These are phyloP conservation scores for Kryptopterus vitreolus DNA, from an alignment of 2,797 vertebrate species.

Conservation along the genomic window DNA sequence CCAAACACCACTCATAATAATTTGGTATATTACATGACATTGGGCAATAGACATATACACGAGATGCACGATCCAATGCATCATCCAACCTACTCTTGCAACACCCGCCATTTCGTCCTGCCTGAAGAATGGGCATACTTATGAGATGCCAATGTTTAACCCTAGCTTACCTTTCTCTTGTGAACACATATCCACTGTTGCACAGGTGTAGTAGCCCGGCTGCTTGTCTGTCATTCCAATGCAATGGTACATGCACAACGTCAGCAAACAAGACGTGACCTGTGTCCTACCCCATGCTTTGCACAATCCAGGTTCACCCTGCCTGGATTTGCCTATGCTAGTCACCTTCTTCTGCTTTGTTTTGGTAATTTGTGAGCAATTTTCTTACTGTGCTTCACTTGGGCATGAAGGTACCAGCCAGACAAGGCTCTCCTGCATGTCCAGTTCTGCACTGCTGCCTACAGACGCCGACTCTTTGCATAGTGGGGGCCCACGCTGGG, in stretches of 20 bases:
- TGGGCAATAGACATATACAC: slow-evolving; percentile 30
- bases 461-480: slow-evolving; percentile 54
- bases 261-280: slow-evolving; percentile 24
- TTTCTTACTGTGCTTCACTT: slow-evolving; percentile 55
- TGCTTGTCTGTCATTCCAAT: slow-evolving; percentile 37
- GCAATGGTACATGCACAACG: slow-evolving; percentile 40
- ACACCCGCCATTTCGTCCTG: slow-evolving; percentile 34
- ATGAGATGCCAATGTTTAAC: slow-evolving; percentile 3
- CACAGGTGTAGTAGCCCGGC: slow-evolving; percentile 21
- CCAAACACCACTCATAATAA: slow-evolving; percentile 26
- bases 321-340: slow-evolving; percentile 49
- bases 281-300: slow-evolving; percentile 38
- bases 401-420: slow-evolving; percentile 50
- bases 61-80: no score
- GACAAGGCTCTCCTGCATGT: slow-evolving; percentile 46
- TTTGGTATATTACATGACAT: slow-evolving; percentile 34
- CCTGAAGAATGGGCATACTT: slow-evolving; percentile 16
- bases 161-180: slow-evolving; percentile 40
- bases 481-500: slow-evolving; percentile 54
- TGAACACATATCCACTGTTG: slow-evolving; percentile 21
- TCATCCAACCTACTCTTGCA: slow-evolving; percentile 19
- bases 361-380: slow-evolving; percentile 58
- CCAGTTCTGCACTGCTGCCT: slow-evolving; percentile 55
- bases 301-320: slow-evolving; percentile 31
- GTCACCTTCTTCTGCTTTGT: slow-evolving; percentile 52